These are phyloP conservation scores for Cherax destructor DNA, from an alignment of 1,140 invertebrate genomes.

Conservation along the genomic window DNA sequence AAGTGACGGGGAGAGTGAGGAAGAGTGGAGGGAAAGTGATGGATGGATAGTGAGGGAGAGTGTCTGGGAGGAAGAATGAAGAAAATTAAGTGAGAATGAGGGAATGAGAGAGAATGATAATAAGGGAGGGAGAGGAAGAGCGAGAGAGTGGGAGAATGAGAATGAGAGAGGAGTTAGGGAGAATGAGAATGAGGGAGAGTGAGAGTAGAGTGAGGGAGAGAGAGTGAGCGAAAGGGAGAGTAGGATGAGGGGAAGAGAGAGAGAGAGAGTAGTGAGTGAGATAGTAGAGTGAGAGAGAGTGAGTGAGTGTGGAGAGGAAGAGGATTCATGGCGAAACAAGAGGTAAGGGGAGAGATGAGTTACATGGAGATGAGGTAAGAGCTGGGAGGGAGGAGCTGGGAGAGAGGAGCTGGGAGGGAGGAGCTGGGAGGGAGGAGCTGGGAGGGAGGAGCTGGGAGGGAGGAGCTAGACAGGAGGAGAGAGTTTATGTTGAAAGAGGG, in stretches of 20 bases:
- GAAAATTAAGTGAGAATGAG: not conserved
- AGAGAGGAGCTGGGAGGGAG: no score
- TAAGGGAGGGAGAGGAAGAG: not conserved
- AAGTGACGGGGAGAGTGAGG: not conserved
- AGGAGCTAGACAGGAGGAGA: not conserved
- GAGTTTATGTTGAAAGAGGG: not conserved
- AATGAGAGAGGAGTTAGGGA: not conserved
- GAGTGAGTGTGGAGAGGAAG: not conserved
- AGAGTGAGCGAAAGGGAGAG: not conserved
- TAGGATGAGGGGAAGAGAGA: not conserved
- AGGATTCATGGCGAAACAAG: no score
- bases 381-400: no score
- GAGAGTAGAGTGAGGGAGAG: not conserved
- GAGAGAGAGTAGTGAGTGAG: not conserved
- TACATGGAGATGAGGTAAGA: no score
- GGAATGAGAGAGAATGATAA: not conserved
- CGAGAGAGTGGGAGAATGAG: not conserved
- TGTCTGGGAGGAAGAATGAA: not conserved
- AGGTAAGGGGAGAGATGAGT: no score
- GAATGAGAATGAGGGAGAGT: not conserved
- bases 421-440: no score
- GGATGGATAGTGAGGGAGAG: not conserved
- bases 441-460: no score
- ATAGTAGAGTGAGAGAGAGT: not conserved
- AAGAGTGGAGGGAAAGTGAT: not conserved